Conservation (phyloP, 2,888 invertebrate genomes). For the Drosophila atroscutellata region DNA sequence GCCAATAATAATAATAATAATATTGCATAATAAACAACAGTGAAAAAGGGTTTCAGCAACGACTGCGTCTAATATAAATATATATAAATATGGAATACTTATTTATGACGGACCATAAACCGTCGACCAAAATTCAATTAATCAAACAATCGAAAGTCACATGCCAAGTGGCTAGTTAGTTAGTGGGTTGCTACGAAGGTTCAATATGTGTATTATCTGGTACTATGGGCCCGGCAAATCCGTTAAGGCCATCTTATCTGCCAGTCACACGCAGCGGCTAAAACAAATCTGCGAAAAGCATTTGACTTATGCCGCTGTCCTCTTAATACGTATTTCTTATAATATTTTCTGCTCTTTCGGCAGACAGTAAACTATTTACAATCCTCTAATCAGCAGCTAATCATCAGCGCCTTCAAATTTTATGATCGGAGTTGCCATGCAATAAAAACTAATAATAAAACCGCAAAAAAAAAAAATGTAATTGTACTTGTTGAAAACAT, state of each 20-base stretch:
- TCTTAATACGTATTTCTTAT: neutral
- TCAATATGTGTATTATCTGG: constrained; percentile 27
- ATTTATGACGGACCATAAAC: constrained; percentile 50
- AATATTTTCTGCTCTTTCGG: constrained; percentile 20
- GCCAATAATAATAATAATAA: constrained; percentile 24
- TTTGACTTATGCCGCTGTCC: constrained; percentile 53
- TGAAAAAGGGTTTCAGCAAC: constrained; percentile 16
- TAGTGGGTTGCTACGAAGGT: constrained; percentile 11
- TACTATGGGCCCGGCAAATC: constrained; percentile 37
- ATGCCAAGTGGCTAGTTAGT: constrained; percentile 18
- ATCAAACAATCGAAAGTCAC: constrained; percentile 35
- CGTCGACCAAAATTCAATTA: constrained; percentile 25
- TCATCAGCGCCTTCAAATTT: constrained; percentile 17
- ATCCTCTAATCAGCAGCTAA: constrained; percentile 57
- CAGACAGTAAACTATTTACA: constrained; percentile 53
- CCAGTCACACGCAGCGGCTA: neutral
- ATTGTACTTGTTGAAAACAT: constrained; percentile 2
- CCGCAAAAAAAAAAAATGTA: neutral
- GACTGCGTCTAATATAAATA: constrained; percentile 36
- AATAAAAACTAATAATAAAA: constrained; percentile 19
- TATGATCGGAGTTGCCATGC: constrained; percentile 43
- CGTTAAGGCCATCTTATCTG: constrained; percentile 41
- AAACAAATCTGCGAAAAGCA: constrained; percentile 51
- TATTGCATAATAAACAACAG: constrained; percentile 46
- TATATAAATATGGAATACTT: constrained; percentile 6